Percentiles rank a stretch among this genome's conserved stretches.
Evolutionary conservation across 2,797 vertebrate genomes (phyloP).

Genomic region (Helarctos malayanus): DNA sequence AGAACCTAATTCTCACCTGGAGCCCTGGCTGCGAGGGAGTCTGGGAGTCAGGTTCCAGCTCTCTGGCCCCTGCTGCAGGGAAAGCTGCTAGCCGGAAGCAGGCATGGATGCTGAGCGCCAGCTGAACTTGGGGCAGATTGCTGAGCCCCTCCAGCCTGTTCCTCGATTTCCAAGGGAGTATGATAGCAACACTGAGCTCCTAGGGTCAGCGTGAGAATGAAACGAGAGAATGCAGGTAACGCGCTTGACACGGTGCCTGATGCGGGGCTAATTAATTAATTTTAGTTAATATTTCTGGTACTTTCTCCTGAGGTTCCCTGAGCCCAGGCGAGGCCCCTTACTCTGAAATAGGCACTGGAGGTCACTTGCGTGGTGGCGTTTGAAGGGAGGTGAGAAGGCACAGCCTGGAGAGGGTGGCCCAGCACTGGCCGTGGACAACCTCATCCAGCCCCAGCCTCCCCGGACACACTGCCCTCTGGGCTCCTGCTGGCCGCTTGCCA

Average conservation of each 20-base stretch:
- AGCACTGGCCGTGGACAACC: neutral
- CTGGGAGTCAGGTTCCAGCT: neutral
- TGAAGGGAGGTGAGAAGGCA: neutral
- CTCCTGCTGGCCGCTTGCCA: neutral
- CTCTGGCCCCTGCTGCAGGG: neutral
- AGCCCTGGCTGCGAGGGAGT: neutral
- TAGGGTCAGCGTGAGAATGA: neutral
- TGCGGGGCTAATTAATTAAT: neutral
- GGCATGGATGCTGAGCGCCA: neutral
- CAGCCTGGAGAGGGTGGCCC: neutral
- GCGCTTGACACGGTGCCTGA: neutral
- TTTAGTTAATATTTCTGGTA: neutral
- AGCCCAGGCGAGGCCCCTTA: neutral
- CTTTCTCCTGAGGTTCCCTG: neutral
- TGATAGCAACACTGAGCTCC: neutral
- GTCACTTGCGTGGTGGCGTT: neutral
- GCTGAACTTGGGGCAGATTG: rapidly evolving
- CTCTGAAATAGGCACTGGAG: neutral
- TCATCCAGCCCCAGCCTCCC: too few relatives aligned
- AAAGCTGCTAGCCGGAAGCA: neutral
- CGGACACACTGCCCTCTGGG: too few relatives aligned
- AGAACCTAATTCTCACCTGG: neutral
- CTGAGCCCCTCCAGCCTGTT: neutral
- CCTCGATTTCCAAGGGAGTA: neutral
- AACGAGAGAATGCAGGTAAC: neutral